phyloP scores from a whole-genome alignment of 1,140 invertebrate species.

The Nebria ingens region DNA sequence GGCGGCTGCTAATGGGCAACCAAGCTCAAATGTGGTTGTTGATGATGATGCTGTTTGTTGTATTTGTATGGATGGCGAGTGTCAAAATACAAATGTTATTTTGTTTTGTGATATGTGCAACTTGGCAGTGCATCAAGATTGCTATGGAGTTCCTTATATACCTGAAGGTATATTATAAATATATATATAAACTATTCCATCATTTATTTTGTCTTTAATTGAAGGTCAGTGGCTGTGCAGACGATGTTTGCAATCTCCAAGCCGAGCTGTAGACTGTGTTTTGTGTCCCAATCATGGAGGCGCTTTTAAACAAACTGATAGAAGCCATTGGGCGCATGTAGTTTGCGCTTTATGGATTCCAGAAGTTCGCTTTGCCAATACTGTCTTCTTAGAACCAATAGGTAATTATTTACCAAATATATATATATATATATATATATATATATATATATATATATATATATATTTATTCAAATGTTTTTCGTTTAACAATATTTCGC shows the following conservation, averaged over 20 bases:
- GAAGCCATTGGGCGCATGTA: conserved; percentile 95
- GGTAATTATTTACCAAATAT: conserved; percentile 22
- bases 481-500: too few relatives aligned
- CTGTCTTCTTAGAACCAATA: conserved; percentile 94
- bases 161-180: conserved; percentile 58
- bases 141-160: conserved; percentile 98
- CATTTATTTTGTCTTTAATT: not conserved
- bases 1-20: conserved; percentile 46
- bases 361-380: conserved; percentile 96
- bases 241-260: conserved; percentile 87
- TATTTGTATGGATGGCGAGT: conserved; percentile 91
- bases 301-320: conserved; percentile 97
- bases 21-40: conserved; percentile 57
- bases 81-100: conserved; percentile 88
- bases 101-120: conserved; percentile 99
- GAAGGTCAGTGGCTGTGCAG: conserved; percentile 92
- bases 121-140: conserved; percentile 97
- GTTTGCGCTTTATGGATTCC: conserved; percentile 99
- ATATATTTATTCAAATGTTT: too few relatives aligned
- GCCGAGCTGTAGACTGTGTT: conserved; percentile 89
- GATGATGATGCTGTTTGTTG: conserved; percentile 98
- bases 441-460: not conserved
- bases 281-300: conserved; percentile 97
- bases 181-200: not conserved
- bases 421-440: too few relatives aligned